A percentile compares a stretch with the other conserved stretches of the same genome.
Conservation (phyloP, 1,140 invertebrate species). For the Drosophila ananassae region DNA sequence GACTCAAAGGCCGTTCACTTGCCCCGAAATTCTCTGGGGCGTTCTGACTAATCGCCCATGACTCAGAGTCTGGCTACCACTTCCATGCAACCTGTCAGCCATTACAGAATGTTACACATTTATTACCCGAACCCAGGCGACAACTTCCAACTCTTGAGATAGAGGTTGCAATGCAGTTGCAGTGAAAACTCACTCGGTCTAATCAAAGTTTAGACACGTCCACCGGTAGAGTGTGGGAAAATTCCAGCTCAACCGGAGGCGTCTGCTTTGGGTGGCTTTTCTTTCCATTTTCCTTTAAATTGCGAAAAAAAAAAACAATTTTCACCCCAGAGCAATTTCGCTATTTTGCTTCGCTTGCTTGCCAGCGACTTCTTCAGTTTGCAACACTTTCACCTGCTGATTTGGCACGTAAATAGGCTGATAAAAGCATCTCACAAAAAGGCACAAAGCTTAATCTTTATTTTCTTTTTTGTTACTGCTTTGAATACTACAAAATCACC, state of each 20-base stretch:
- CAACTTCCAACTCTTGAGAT: background rate
- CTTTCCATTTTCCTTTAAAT: slow-evolving; percentile 3
- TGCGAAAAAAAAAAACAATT: slow-evolving; percentile 64
- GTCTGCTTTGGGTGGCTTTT: slow-evolving; percentile 18
- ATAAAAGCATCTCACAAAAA: slow-evolving; percentile 51
- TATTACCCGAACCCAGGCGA: slow-evolving; percentile 32
- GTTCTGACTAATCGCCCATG: slow-evolving; percentile 69
- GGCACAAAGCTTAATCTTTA: slow-evolving; percentile 39
- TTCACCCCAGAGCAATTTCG: slow-evolving; percentile 49
- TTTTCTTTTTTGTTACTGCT: slow-evolving; percentile 21
- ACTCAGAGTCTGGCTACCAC: slow-evolving; percentile 53
- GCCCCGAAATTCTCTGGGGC: slow-evolving; percentile 45
- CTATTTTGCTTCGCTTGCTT: slow-evolving; percentile 23
- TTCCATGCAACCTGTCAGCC: slow-evolving; percentile 16
- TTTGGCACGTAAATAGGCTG: slow-evolving; percentile 77
- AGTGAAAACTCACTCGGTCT: slow-evolving; percentile 13
- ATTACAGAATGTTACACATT: slow-evolving; percentile 61
- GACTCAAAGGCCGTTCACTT: slow-evolving; percentile 51
- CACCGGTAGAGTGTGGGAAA: slow-evolving; percentile 62
- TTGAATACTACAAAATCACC: slow-evolving; percentile 49
- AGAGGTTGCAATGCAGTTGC: slow-evolving; percentile 18
- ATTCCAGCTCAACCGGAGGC: slow-evolving; percentile 23
- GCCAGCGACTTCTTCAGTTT: slow-evolving; percentile 38
- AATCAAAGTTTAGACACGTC: slow-evolving; percentile 67
- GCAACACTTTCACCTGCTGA: slow-evolving; percentile 80